Conservation (phyloP, 2,113 vertebrate species). For the Toxotes jaculatrix region DNA sequence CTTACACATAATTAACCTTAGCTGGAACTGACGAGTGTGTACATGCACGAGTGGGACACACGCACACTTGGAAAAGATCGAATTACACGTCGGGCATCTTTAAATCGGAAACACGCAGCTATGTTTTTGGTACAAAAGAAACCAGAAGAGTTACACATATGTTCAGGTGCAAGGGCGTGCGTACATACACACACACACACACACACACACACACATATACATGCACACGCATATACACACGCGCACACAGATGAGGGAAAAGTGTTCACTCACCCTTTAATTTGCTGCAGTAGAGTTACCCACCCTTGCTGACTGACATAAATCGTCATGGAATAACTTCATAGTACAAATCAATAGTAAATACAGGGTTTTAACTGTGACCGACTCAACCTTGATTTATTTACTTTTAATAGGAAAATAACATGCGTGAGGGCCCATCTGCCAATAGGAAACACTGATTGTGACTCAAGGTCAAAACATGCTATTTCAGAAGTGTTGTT, state of each 20-base stretch:
- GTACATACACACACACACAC: slow-evolving; percentile 4
- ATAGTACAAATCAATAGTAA: slow-evolving; percentile 44
- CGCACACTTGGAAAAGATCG: slow-evolving; percentile 23
- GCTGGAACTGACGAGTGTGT: slow-evolving; percentile 55
- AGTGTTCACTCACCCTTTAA: slow-evolving; percentile 56
- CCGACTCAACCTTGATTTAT: slow-evolving; percentile 10
- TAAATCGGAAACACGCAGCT: slow-evolving; percentile 43
- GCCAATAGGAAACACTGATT: not conserved
- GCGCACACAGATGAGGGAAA: slow-evolving; percentile 33
- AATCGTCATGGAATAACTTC: slow-evolving; percentile 46
- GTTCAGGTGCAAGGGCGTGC: slow-evolving; percentile 36
- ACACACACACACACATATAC: not conserved
- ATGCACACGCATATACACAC: slow-evolving; percentile 21
- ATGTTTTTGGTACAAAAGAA: slow-evolving; percentile 26
- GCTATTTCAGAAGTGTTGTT: not conserved
- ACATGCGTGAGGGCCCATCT: not conserved
- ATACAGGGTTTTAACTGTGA: slow-evolving; percentile 27
- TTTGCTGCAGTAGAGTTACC: slow-evolving; percentile 50
- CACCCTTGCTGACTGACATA: slow-evolving; percentile 52
- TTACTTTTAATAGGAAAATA: not conserved
- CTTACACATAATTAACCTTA: slow-evolving; percentile 75
- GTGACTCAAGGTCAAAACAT: not conserved
- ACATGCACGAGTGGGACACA: slow-evolving; percentile 49
- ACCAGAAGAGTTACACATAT: slow-evolving; percentile 10
- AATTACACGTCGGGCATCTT: slow-evolving; percentile 36